Evolutionary conservation across 2,113 vertebrate species (phyloP).

Genomic region (Thryonomys swinderianus): DNA sequence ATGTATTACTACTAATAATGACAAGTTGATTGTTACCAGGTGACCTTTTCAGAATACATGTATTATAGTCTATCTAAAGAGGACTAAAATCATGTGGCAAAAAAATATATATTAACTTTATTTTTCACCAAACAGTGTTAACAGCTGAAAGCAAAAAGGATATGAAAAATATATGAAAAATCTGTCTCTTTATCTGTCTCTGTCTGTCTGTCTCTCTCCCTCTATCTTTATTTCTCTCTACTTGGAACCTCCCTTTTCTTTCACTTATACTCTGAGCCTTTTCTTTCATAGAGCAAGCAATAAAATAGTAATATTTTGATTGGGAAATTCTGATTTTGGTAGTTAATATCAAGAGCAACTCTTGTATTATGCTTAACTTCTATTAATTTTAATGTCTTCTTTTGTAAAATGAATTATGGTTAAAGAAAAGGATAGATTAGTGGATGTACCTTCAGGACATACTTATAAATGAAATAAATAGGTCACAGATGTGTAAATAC

Average conservation of each 20-base stretch:
- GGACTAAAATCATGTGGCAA: background rate
- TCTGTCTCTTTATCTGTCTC: background rate
- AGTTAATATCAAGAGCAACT: background rate
- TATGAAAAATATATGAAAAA: background rate
- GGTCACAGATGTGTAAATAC: too few species aligned
- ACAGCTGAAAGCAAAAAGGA: background rate
- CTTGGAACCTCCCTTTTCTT: background rate
- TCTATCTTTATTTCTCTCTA: background rate
- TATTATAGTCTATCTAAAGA: background rate
- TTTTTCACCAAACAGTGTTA: background rate
- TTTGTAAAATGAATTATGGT: background rate
- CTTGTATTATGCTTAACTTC: background rate
- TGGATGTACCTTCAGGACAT: too few species aligned
- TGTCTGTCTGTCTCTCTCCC: background rate
- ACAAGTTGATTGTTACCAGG: conserved; percentile 46
- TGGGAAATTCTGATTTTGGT: background rate
- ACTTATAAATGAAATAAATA: too few species aligned
- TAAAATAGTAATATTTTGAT: rapidly evolving
- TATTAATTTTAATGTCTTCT: background rate
- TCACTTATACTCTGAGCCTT: background rate
- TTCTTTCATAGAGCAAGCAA: background rate
- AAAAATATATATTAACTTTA: conserved; percentile 40
- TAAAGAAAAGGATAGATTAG: background rate
- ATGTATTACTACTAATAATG: conserved; percentile 17
- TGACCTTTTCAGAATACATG: conserved; percentile 37